Evolutionary conservation across 2,888 invertebrate genomes (phyloP).

Genomic region (Ormyrus nitidulus): DNA sequence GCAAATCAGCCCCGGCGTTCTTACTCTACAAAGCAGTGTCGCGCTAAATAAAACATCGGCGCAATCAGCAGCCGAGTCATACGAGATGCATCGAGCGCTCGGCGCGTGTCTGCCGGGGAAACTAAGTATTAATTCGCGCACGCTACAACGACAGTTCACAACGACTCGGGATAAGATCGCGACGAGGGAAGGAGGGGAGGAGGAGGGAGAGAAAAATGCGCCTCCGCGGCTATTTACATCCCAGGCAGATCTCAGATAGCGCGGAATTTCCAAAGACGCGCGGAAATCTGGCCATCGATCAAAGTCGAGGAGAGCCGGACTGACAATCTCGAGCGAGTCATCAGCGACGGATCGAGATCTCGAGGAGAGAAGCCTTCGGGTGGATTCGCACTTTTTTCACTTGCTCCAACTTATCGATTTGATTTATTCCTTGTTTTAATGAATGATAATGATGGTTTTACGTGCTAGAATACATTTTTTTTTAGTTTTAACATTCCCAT

Average conservation of each 20-base stretch:
- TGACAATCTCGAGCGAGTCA: not conserved
- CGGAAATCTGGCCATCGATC: constrained; percentile 43
- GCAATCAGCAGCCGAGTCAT: not conserved
- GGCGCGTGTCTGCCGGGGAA: not conserved
- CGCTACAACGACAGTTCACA: not conserved
- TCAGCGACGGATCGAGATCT: not conserved
- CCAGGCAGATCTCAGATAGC: constrained; percentile 22
- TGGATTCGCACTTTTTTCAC: not conserved
- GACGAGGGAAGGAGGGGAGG: not conserved
- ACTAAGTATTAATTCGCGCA: constrained; percentile 27
- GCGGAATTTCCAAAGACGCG: constrained; percentile 25
- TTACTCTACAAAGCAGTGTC: no score
- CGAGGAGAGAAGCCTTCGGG: not conserved
- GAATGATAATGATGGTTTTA: no score
- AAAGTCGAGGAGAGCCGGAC: not conserved
- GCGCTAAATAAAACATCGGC: constrained; percentile 4
- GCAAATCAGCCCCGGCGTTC: no score
- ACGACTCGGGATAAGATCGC: constrained; percentile 13
- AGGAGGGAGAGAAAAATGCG: constrained; percentile 8
- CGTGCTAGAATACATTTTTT: no score
- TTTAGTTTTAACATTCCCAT: no score
- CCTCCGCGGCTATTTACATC: constrained; percentile 40
- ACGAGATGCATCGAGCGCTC: not conserved
- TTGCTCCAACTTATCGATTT: not conserved
- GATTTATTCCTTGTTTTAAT: no score